phyloP scores from a whole-genome alignment of 1,140 invertebrate genomes.

The Sinella curviseta region DNA sequence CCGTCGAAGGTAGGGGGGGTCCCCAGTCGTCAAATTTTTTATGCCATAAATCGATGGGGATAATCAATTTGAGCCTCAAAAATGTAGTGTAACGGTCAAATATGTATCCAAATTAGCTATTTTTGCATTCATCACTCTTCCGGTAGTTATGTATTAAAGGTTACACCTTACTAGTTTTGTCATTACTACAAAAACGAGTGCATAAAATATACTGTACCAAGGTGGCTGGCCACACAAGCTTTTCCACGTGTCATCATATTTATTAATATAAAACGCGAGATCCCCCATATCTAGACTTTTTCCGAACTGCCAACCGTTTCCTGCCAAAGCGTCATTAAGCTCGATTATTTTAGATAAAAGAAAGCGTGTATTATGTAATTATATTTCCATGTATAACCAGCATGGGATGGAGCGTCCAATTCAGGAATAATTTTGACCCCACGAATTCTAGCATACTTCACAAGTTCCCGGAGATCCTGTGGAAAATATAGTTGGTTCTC shows the following conservation, averaged over 20 bases:
- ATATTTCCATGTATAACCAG: conserved; percentile 57
- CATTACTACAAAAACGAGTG: no score
- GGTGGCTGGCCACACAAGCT: conserved; percentile 42
- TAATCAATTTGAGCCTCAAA: no score
- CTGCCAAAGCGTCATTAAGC: conserved; percentile 4
- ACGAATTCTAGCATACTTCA: conserved; percentile 66
- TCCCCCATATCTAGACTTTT: conserved; percentile 50
- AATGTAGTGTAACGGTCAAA: no score
- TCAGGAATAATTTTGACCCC: conserved; percentile 77
- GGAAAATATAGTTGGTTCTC: conserved; percentile 49
- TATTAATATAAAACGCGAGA: conserved; percentile 51
- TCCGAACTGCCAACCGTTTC: conserved; percentile 76
- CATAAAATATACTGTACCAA: no score
- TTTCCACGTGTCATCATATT: conserved; percentile 48
- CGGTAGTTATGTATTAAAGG: no score
- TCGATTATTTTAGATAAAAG: background rate
- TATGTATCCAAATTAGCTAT: no score
- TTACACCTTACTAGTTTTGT: no score
- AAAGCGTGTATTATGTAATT: background rate
- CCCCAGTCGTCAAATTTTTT: no score
- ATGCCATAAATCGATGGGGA: no score
- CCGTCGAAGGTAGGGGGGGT: no score
- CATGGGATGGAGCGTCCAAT: conserved; percentile 81
- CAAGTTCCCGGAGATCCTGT: conserved; percentile 48
- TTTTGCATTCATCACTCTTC: no score